Evolutionary conservation across 2,888 invertebrate species (phyloP).

Genomic region (Yponomeuta sedellus): DNA sequence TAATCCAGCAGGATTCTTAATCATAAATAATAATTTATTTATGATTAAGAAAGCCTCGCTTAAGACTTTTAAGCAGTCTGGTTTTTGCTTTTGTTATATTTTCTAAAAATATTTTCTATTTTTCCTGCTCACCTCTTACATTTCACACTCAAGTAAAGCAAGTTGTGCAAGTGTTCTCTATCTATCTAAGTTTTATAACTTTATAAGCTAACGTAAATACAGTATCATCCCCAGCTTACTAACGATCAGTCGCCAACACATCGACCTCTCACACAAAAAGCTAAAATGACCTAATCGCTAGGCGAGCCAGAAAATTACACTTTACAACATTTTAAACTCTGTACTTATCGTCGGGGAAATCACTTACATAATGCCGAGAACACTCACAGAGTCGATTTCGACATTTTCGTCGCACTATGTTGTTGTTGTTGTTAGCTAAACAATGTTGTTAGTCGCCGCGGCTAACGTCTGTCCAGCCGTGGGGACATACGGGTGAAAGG

Average conservation of each 20-base stretch:
- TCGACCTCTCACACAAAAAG: background rate
- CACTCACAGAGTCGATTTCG: slow-evolving; percentile 8
- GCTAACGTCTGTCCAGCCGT: slow-evolving; percentile 1
- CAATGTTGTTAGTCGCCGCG: slow-evolving; percentile 22
- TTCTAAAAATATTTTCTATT: no score
- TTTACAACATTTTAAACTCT: slow-evolving; percentile 9
- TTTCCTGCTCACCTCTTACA: no score
- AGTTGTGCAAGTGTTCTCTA: no score
- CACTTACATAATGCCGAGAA: slow-evolving; percentile 13
- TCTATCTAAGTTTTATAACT: no score
- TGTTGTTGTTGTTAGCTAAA: slow-evolving; percentile 17
- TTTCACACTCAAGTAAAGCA: no score
- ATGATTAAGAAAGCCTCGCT: no score
- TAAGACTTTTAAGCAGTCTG: no score
- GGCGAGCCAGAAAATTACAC: slow-evolving; percentile 5
- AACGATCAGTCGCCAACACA: background rate
- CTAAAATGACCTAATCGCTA: background rate
- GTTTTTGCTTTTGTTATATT: no score
- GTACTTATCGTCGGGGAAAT: slow-evolving; percentile 12
- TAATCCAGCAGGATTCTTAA: no score
- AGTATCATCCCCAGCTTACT: no score
- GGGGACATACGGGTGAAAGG: background rate
- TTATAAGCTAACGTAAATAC: no score
- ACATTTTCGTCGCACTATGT: slow-evolving; percentile 17
- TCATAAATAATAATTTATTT: no score